A percentile compares a stretch with the other conserved stretches of the same genome.
phyloP scores from a whole-genome alignment of 64 coral and sea anemone species.

The Catalaphyllia jardinei region DNA sequence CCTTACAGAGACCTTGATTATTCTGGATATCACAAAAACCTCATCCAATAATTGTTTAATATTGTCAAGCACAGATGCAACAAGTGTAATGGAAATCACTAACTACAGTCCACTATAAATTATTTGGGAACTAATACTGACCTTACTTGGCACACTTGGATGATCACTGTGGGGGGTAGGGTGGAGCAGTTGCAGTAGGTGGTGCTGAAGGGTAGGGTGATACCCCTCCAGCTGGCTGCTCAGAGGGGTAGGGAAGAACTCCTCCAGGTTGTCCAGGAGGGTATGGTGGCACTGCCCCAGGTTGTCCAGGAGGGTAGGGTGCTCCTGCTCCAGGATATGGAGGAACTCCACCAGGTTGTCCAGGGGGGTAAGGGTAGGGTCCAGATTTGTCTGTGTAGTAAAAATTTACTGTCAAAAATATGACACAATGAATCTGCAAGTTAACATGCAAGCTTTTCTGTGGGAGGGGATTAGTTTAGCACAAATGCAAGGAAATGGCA shows the following conservation, averaged over 20 bases:
- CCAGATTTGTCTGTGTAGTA: not conserved
- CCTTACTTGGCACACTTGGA: not conserved
- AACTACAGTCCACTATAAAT: too few relatives aligned
- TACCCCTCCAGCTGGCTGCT: conserved; percentile 13
- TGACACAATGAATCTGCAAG: not conserved
- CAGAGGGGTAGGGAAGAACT: not conserved
- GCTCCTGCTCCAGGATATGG: not conserved
- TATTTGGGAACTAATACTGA: too few relatives aligned
- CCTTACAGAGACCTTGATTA: too few relatives aligned
- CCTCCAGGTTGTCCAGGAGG: not conserved
- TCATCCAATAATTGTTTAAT: too few relatives aligned
- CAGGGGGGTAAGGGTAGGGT: conserved; percentile 5
- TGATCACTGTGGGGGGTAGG: not conserved
- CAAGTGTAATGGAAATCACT: too few relatives aligned
- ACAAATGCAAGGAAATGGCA: too few relatives aligned
- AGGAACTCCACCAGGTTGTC: not conserved
- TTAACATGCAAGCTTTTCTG: too few relatives aligned
- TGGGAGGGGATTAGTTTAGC: too few relatives aligned
- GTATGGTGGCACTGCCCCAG: not conserved
- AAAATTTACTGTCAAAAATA: not conserved
- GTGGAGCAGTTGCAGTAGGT: not conserved
- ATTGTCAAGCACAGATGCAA: not conserved
- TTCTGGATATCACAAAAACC: too few relatives aligned
- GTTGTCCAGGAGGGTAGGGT: not conserved
- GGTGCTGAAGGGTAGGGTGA: conserved; percentile 40